These are phyloP conservation scores for Muntiacus muntjak DNA, from an alignment of 2,113 vertebrate species.

Conservation along the genomic window DNA sequence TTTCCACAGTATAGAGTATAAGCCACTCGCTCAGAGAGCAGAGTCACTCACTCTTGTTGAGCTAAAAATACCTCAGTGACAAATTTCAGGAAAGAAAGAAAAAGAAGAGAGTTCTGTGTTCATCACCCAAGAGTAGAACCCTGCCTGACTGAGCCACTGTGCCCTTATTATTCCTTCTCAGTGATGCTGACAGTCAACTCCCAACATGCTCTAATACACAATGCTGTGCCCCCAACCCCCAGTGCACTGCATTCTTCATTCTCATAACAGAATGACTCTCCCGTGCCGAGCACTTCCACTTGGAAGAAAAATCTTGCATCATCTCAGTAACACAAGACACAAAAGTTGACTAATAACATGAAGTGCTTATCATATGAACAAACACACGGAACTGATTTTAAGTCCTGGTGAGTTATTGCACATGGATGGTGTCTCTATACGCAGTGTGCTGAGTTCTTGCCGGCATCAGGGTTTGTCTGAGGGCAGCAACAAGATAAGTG, in stretches of 20 bases:
- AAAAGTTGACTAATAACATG: neutral
- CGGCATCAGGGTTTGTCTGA: neutral
- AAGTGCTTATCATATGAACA: neutral
- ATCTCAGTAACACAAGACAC: neutral
- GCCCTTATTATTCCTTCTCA: neutral
- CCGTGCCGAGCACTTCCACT: neutral
- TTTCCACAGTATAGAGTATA: slow-evolving; percentile 49
- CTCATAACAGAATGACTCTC: neutral
- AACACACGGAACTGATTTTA: neutral
- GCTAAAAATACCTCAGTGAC: slow-evolving; percentile 68
- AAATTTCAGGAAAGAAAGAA: slow-evolving; percentile 45
- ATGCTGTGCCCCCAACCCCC: accelerated
- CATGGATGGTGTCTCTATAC: neutral
- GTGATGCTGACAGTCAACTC: neutral
- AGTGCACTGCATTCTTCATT: neutral
- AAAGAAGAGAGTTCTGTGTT: slow-evolving; percentile 10
- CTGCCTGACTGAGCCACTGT: neutral
- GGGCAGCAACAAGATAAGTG: neutral
- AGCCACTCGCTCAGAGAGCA: slow-evolving; percentile 10
- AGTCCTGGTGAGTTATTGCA: neutral
- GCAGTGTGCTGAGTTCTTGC: neutral
- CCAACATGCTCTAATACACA: neutral
- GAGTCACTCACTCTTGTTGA: slow-evolving; percentile 37
- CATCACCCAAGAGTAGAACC: neutral
- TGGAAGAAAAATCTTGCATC: neutral